Percentiles rank a stretch among this genome's conserved stretches.
Conservation (phyloP, 1,140 invertebrate genomes). For the Eupeodes corollae region DNA sequence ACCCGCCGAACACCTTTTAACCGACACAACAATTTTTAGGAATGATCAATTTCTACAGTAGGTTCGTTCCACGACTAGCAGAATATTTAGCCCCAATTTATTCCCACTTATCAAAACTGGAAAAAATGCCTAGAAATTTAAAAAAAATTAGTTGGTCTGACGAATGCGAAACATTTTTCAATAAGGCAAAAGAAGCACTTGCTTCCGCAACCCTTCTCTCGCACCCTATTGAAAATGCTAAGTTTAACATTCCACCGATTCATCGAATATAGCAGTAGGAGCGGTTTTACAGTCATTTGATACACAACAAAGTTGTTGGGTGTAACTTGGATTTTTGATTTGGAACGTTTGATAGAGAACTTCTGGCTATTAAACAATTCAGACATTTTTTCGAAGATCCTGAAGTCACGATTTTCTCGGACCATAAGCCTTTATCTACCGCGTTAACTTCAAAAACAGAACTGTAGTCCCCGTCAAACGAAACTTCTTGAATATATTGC, state of each 20-base stretch:
- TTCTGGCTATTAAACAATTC: background rate
- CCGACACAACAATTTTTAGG: constrained; percentile 27
- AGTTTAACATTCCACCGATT: background rate
- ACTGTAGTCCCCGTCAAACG: constrained; percentile 14
- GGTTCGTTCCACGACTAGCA: constrained; percentile 21
- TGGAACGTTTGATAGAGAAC: background rate
- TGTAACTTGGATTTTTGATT: background rate
- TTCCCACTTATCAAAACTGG: too few relatives aligned
- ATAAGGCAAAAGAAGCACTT: too few relatives aligned
- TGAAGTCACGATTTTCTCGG: background rate
- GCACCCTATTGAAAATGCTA: background rate
- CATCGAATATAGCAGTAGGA: background rate
- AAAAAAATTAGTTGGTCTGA: too few relatives aligned
- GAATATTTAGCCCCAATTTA: constrained; percentile 14
- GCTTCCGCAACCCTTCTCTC: too few relatives aligned
- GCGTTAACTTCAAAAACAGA: constrained; percentile 9
- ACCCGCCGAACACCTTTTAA: constrained; percentile 19
- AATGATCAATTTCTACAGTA: constrained; percentile 30
- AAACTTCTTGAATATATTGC: constrained; percentile 29
- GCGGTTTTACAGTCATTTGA: background rate
- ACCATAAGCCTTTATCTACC: constrained; percentile 7
- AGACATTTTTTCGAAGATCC: background rate
- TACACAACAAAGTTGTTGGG: background rate
- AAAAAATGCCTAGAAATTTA: too few relatives aligned
- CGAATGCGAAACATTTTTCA: background rate